A percentile compares a stretch with the other conserved stretches of the same genome.
phyloP scores from a whole-genome alignment of 2,797 vertebrate genomes.

The Eurystomus glaucurus region DNA sequence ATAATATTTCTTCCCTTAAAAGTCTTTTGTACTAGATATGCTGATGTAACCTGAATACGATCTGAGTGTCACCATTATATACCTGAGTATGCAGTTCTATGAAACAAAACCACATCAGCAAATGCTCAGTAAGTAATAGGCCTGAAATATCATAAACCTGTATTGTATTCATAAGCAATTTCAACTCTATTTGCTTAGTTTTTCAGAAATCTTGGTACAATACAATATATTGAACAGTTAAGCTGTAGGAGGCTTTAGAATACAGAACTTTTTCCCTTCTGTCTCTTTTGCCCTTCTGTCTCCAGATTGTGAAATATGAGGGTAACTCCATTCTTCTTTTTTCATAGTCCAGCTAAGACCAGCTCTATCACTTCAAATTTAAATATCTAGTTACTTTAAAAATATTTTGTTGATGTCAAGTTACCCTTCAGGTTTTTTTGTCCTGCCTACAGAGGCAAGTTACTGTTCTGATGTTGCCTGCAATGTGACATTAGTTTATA shows the following conservation, averaged over 20 bases:
- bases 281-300: not conserved
- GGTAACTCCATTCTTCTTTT: not conserved
- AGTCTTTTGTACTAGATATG: constrained; percentile 20
- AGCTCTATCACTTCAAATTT: not conserved
- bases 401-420: not conserved
- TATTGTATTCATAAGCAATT: constrained; percentile 69
- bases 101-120: constrained; percentile 59
- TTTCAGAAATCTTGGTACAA: constrained; percentile 48
- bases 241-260: not conserved
- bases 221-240: constrained; percentile 11
- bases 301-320: not conserved
- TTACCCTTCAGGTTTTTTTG: not conserved
- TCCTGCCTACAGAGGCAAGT: not conserved
- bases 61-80: not conserved
- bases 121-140: constrained; percentile 48
- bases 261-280: not conserved
- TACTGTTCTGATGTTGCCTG: not conserved
- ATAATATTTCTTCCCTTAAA: constrained; percentile 33
- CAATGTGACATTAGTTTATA: not conserved
- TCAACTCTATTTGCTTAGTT: constrained; percentile 50
- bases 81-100: constrained; percentile 41
- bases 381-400: not conserved
- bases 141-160: constrained; percentile 42
- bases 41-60: constrained; percentile 32
- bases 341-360: not conserved